Evolutionary conservation across 2,113 vertebrate genomes (phyloP), one percentile per base, ranked within the genome.

Genomic region (Rhea americana): DNA sequence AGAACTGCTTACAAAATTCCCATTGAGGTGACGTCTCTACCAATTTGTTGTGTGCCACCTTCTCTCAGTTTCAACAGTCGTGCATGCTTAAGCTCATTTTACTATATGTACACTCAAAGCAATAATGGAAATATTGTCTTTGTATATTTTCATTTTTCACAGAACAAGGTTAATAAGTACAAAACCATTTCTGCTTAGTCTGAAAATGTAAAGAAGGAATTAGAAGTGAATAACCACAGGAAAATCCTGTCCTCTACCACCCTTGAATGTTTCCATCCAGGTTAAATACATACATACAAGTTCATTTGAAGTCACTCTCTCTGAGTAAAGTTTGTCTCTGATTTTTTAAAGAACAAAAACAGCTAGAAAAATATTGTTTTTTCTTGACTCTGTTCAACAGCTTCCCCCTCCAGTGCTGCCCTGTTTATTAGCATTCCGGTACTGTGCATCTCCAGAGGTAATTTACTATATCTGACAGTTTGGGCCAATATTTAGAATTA

Each of bases 91-190:
- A 26, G 13, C 7, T 62, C 80, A 0, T 8, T 61, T 56, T 19
- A 25, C 53, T 17, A 35, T 1, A 61, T 2, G 18, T 5, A 67
- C 20, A 4, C n/a, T 24, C 70, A 21, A 80, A 71, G 43, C 84
- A 58, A 3, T 18, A 39, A 55, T 1, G 1, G 7, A 41, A 45
- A 2, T 4, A 0, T 2, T 7, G 20, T 35, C 9, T 8, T 51
- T 25, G 0, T 39, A 5, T 9, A 6, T 37, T 81, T 70, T 73
- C 13, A 35, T 61, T 89, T n/a, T 85, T 77, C 43, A 20, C 68
- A n/a, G 83, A 90, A 41, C 8, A 45, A 84, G 30, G 30, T 55
- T 48, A 53, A 37, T 43, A 72, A 8, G 37, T 21, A 43, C 37
- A 17, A 55, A 93, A 68, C 7, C 43, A 5, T 20, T 50, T 56